Conservation (phyloP, 1,140 invertebrate genomes). For the Plutomurus gul region DNA sequence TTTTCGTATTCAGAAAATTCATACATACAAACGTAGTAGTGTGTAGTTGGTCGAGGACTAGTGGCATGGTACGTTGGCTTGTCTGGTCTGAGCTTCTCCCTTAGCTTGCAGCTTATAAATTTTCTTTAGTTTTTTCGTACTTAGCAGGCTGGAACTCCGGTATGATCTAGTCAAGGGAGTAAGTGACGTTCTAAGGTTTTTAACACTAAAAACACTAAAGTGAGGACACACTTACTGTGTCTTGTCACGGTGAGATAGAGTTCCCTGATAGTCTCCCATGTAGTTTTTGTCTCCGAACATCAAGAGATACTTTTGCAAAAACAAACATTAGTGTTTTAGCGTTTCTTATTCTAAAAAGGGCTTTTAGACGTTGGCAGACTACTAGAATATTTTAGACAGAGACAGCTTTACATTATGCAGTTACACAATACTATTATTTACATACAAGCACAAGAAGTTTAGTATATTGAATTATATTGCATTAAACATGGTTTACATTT, state of each 20-base stretch:
- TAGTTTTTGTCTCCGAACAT: too few relatives aligned
- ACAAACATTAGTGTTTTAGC: too few relatives aligned
- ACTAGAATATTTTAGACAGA: too few relatives aligned
- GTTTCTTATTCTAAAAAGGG: too few relatives aligned
- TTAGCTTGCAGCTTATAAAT: constrained; percentile 12
- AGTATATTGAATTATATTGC: neutral
- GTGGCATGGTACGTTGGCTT: neutral
- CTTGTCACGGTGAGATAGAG: neutral
- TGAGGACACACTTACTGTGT: neutral
- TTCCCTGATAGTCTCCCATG: neutral
- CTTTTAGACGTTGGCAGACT: too few relatives aligned
- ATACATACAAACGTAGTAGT: too few relatives aligned
- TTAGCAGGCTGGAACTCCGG: neutral
- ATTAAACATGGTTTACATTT: neutral
- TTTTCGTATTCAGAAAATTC: too few relatives aligned
- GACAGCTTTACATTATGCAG: too few relatives aligned
- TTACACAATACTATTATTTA: too few relatives aligned
- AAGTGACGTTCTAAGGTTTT: constrained; percentile 14
- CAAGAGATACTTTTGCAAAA: too few relatives aligned
- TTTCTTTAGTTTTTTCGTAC: neutral
- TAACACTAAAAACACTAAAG: constrained; percentile 24
- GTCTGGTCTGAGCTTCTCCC: too few relatives aligned
- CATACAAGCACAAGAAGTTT: neutral
- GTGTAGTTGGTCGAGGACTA: neutral
- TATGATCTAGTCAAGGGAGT: constrained; percentile 1